A percentile compares a stretch with the other conserved stretches of the same genome.
phyloP scores from a whole-genome alignment of 2,888 invertebrate genomes.

The Rambutsinella grinnellia region DNA sequence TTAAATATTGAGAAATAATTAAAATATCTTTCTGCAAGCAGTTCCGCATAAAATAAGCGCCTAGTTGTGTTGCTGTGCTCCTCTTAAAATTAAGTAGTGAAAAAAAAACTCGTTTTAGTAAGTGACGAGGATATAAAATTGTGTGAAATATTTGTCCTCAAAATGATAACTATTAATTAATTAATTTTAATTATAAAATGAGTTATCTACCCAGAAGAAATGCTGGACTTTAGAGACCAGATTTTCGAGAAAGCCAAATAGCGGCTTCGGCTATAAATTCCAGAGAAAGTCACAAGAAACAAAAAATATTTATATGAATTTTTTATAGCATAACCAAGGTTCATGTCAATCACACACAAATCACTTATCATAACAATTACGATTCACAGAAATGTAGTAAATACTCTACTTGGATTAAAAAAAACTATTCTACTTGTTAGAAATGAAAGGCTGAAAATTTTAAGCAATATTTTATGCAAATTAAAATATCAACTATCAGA shows the following conservation, averaged over 20 bases:
- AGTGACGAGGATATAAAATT: no score
- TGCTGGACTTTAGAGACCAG: conserved; percentile 66
- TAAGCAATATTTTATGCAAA: no score
- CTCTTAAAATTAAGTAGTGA: not conserved
- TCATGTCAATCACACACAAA: conserved; percentile 1
- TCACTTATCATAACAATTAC: not conserved
- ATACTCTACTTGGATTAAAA: no score
- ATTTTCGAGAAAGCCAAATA: conserved; percentile 66
- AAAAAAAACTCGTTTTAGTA: no score
- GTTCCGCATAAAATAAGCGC: conserved; percentile 40
- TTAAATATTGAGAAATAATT: not conserved
- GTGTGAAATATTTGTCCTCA: no score
- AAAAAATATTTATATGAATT: conserved; percentile 10
- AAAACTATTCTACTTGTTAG: no score
- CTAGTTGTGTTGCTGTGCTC: conserved; percentile 2
- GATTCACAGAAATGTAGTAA: not conserved
- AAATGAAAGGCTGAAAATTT: no score
- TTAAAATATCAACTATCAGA: no score
- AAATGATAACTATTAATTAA: not conserved
- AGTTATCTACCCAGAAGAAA: conserved; percentile 63
- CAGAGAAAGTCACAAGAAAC: conserved; percentile 48
- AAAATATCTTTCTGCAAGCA: conserved; percentile 6
- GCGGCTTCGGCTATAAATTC: conserved; percentile 58
- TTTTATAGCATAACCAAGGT: not conserved
- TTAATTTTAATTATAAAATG: conserved; percentile 11